phyloP scores from a whole-genome alignment of 1,140 invertebrate genomes.

The Camponotus pennsylvanicus region DNA sequence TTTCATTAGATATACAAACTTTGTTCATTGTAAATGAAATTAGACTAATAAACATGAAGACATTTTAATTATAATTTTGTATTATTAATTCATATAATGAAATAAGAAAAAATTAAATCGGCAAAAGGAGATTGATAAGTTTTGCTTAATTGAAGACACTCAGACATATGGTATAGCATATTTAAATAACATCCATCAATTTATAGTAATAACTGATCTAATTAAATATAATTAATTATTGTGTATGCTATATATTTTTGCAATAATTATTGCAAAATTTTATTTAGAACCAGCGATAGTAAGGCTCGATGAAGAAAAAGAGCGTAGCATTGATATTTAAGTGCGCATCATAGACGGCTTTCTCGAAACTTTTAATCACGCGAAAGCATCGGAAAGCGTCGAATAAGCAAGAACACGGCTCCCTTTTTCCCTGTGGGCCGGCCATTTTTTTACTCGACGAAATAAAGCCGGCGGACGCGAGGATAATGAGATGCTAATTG shows the following conservation, averaged over 20 bases:
- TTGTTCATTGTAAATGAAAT: not conserved
- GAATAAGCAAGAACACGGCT: not conserved
- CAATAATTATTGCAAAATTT: not conserved
- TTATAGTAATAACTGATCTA: not conserved
- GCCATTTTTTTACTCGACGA: constrained; percentile 16
- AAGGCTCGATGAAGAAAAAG: not conserved
- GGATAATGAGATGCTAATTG: constrained; percentile 48
- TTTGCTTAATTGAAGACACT: not conserved
- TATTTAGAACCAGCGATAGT: not conserved
- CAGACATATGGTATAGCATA: not conserved
- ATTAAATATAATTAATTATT: not conserved
- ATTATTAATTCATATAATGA: not conserved
- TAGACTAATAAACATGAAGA: not conserved
- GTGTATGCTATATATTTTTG: not conserved
- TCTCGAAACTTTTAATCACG: constrained; percentile 58
- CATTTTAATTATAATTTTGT: not conserved
- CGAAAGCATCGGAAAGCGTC: constrained; percentile 20
- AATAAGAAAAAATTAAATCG: not conserved
- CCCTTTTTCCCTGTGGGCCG: not conserved
- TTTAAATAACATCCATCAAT: not conserved
- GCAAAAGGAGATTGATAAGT: not conserved
- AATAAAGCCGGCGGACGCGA: not conserved
- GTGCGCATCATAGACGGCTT: constrained; percentile 5
- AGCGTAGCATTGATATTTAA: not conserved
- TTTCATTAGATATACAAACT: not conserved